Percentiles rank a stretch among this genome's conserved stretches.
phyloP scores from a whole-genome alignment of 2,888 invertebrate genomes.

The Drosophila sordidula region DNA sequence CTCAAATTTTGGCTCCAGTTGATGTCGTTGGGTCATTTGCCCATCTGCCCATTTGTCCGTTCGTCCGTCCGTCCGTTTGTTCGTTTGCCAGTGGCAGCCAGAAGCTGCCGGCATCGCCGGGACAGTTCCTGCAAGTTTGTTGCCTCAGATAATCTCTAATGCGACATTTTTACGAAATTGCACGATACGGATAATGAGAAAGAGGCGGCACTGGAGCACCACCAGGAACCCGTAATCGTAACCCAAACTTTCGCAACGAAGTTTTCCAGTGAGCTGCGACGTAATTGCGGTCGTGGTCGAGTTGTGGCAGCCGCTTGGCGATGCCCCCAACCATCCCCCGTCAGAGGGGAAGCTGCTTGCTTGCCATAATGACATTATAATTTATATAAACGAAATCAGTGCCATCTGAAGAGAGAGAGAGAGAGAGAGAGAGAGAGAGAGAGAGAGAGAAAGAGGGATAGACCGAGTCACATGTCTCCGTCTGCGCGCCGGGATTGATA shows the following conservation, averaged over 20 bases:
- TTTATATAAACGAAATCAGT: constrained; percentile 83
- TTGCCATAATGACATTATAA: constrained; percentile 84
- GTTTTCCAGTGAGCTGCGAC: constrained; percentile 51
- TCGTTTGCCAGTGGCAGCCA: constrained; percentile 10
- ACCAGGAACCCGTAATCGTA: constrained; percentile 20
- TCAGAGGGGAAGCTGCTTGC: constrained; percentile 53
- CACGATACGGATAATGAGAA: constrained; percentile 80
- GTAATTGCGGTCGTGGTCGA: constrained; percentile 67
- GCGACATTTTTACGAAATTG: constrained; percentile 83
- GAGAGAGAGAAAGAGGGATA: constrained; percentile 12
- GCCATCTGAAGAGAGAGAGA: constrained; percentile 38
- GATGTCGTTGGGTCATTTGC: constrained; percentile 74
- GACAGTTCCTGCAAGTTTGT: constrained; percentile 71
- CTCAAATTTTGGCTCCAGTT: constrained; percentile 74
- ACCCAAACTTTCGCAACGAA: constrained; percentile 33
- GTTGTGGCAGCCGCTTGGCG: constrained; percentile 30
- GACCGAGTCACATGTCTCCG: constrained; percentile 39
- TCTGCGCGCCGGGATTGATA: constrained; percentile 66
- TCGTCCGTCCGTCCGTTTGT: constrained; percentile 22
- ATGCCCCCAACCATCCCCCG: constrained; percentile 1
- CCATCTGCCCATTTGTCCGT: constrained; percentile 26
- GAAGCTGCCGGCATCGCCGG: constrained; percentile 19
- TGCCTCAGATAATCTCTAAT: constrained; percentile 83
- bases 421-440: constrained; percentile 13
- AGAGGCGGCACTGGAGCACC: constrained; percentile 48